Base-by-base conservation (phyloP, 2,888 invertebrate species). In the Barypeithes pellucidus region DNA sequence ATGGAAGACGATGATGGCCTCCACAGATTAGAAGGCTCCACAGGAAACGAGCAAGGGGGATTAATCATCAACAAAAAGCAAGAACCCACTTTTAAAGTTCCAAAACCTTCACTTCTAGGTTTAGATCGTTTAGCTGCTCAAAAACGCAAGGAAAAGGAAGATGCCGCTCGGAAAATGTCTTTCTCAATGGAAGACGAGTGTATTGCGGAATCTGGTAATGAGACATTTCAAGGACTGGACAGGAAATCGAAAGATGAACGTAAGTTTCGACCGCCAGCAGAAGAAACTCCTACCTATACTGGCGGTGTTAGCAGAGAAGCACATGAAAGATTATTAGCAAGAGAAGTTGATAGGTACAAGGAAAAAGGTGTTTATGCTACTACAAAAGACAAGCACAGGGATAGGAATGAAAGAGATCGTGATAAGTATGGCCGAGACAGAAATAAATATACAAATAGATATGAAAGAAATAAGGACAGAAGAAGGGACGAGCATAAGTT, bases 221-320 rank as follows among this genome's bases (percentile, higher is more conserved):
- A 82, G 9, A 52, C 45, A 33, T 81, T 79, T 80, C 76, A 78
- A 24, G 24, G 33, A 22, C 18, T 5, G 2, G 29, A 33, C 43
- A 50, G 36, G 12, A 43, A 45, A 24, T 73, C 69, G 20, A 77
- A 77, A 5, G 76, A 77, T 9, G 85, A 82, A 60, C 84, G 94
- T 57, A 92, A 94, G 84, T 95, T 97, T 82, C 90, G 98, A 59
- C 89, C 91, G 60, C 89, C 92, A 11, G 90, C 92, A 79, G 93
- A 93, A 80, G 98, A 98, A 87, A 98, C 98, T 0, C 98, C 98
- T 0, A 95, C 97, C 0, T 92, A 98, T 82, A 96, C 97, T 0
- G 98, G 97, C 3, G 98, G 98, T 4, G 93, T 98, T 20, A 94
- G 94, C 29, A 91, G 91, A 69, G 91, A 92, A 82, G 95, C 94